Percentiles rank a stretch among this genome's conserved stretches.
phyloP scores from a whole-genome alignment of 2,113 vertebrate species.

The Ciconia stormi region DNA sequence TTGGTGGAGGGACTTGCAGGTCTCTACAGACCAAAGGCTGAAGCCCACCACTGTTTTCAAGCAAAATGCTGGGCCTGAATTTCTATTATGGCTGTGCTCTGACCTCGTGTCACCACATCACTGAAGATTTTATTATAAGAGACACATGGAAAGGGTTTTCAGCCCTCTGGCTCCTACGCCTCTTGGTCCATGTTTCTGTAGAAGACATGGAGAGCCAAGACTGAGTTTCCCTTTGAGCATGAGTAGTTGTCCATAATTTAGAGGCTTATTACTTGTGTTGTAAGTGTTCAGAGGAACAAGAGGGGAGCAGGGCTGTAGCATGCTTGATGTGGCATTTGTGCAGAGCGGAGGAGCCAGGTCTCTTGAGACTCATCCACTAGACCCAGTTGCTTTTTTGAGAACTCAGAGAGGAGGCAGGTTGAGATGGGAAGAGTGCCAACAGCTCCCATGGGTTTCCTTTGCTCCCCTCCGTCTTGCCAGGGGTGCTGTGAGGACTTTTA shows the following conservation, averaged over 20 bases:
- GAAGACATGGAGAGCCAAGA: background rate
- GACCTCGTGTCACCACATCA: fast-evolving
- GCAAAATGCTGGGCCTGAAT: background rate
- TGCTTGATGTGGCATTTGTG: background rate
- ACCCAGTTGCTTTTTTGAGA: background rate
- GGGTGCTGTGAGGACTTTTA: background rate
- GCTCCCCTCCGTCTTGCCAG: background rate
- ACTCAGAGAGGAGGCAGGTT: background rate
- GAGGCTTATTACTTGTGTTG: background rate
- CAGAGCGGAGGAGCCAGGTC: background rate
- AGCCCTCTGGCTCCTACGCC: background rate
- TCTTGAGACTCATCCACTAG: background rate
- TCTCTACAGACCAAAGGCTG: background rate
- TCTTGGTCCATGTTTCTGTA: background rate
- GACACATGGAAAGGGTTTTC: background rate
- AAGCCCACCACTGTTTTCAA: background rate
- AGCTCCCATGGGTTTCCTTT: background rate
- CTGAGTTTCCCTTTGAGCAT: background rate
- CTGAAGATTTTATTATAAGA: background rate
- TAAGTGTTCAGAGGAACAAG: background rate
- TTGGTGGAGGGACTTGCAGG: background rate
- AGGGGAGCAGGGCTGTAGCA: background rate
- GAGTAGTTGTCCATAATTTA: background rate
- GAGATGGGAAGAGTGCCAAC: background rate
- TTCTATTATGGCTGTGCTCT: background rate